phyloP scores from a whole-genome alignment of 2,888 invertebrate genomes.

The Catocala sponsa region DNA sequence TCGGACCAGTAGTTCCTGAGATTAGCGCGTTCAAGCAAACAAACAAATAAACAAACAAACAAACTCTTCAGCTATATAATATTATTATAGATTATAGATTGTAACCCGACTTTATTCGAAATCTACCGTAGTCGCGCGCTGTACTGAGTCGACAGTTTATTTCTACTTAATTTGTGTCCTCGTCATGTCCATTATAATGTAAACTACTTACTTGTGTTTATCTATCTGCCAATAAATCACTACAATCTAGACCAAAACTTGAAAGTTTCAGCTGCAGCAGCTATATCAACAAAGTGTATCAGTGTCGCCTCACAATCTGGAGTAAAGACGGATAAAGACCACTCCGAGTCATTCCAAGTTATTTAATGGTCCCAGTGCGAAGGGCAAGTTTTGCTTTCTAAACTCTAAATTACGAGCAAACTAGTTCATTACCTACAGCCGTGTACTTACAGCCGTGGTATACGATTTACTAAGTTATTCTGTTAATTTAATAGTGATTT shows the following conservation, averaged over 20 bases:
- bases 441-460: constrained; percentile 29
- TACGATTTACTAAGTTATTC: constrained; percentile 41
- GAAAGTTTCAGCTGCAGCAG: constrained; percentile 12
- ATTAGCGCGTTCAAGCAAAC: no score
- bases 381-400: constrained; percentile 76
- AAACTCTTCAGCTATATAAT: no score
- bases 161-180: no score
- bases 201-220: neutral
- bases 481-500: constrained; percentile 29
- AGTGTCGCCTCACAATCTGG: constrained; percentile 68
- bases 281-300: constrained; percentile 68
- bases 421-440: constrained; percentile 36
- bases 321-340: constrained; percentile 74
- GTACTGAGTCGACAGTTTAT: no score
- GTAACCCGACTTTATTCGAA: no score
- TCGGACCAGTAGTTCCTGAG: no score
- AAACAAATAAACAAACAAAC: no score
- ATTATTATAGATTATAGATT: no score
- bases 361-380: constrained; percentile 67
- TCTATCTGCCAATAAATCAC: neutral
- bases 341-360: constrained; percentile 60
- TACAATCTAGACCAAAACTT: neutral
- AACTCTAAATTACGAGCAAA: constrained; percentile 71
- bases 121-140: no score
- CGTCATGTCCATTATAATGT: neutral